Conservation (phyloP, 2,888 invertebrate genomes). For the Chrysina gloriosa region DNA sequence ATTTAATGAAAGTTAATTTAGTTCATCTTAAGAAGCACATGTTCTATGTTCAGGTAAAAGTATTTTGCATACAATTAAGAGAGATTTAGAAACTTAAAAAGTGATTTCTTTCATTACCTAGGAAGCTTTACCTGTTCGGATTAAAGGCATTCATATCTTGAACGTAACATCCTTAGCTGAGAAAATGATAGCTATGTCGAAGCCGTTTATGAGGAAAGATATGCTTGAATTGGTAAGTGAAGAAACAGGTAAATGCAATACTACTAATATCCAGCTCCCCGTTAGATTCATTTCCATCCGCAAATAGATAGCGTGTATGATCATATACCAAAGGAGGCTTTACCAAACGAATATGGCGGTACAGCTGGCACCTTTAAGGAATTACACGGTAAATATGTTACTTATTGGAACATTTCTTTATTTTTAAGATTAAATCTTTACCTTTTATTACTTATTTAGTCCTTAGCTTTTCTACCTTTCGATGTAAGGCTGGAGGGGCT, state of each 20-base stretch:
- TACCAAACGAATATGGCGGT: slow-evolving; percentile 75
- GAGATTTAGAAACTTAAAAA: neutral
- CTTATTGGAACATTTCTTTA: neutral
- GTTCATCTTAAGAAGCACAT: slow-evolving; percentile 76
- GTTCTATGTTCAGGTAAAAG: slow-evolving; percentile 72
- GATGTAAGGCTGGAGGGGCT: too few relatives aligned
- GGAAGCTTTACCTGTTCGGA: slow-evolving; percentile 29
- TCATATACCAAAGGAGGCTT: slow-evolving; percentile 67
- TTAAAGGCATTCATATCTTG: slow-evolving; percentile 32
- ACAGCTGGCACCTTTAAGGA: slow-evolving; percentile 47
- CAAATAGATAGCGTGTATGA: slow-evolving; percentile 34
- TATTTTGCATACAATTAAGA: neutral
- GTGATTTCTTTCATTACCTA: neutral
- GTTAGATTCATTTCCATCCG: slow-evolving; percentile 43
- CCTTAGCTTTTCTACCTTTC: too few relatives aligned
- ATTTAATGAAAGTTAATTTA: slow-evolving; percentile 67
- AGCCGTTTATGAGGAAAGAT: slow-evolving; percentile 25
- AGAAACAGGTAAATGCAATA: slow-evolving; percentile 19
- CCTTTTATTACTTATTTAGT: too few relatives aligned
- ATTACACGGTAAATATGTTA: slow-evolving; percentile 1
- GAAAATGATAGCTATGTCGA: slow-evolving; percentile 5
- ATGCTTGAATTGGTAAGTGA: slow-evolving; percentile 29
- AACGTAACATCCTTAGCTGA: neutral
- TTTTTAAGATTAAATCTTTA: too few relatives aligned
- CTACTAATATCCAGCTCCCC: slow-evolving; percentile 45